Evolutionary conservation across 2,113 vertebrate genomes (phyloP).

Genomic region (Psilopsiagon aurifrons): DNA sequence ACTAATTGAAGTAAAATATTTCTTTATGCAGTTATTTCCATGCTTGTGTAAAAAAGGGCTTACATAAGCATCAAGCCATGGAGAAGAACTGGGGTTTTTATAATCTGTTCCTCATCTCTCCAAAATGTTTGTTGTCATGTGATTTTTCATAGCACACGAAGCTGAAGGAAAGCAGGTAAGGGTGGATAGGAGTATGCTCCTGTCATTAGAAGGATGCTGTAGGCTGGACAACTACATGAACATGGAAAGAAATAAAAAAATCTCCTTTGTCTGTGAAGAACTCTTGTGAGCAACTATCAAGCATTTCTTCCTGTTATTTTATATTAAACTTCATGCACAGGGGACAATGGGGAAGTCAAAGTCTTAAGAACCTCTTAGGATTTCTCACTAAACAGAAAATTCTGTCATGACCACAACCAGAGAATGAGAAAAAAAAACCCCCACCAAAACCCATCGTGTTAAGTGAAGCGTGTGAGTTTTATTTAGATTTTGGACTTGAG

Average conservation of each 20-base stretch:
- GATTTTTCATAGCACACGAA: background rate
- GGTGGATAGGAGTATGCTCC: background rate
- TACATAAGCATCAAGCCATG: background rate
- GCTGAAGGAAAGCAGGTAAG: background rate
- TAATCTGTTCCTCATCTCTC: background rate
- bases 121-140: background rate
- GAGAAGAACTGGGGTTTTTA: background rate
- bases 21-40: background rate
- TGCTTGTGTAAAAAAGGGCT: background rate
- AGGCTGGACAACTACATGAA: background rate
- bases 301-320: background rate
- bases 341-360: background rate
- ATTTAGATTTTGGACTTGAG: background rate
- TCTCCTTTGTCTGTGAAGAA: background rate
- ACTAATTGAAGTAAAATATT: background rate
- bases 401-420: background rate
- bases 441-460: rapidly evolving
- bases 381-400: background rate
- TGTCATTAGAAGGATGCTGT: background rate
- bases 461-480: background rate
- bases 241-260: background rate
- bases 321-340: background rate
- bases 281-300: background rate
- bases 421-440: background rate
- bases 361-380: background rate